Evolutionary conservation across 30 jellyfish, hydroid and myxozoan species (phyloP), one percentile per base, ranked within the genome.

Genomic region (Rhopilema esculentum): DNA sequence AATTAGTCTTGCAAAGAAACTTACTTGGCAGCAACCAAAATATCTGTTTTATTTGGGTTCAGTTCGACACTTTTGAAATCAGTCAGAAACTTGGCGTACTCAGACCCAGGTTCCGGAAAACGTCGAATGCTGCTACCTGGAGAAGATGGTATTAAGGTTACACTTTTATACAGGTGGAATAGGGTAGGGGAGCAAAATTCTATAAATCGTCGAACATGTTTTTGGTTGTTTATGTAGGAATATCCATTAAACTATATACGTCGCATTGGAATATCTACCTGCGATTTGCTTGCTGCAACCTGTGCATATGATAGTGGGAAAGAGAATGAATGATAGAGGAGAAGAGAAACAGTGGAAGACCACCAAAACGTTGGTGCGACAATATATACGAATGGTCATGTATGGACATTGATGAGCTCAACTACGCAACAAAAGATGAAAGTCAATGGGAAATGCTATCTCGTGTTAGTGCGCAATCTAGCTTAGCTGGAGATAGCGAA

Each of bases 31-130:
- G 69, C 67, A 16, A 83, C 92, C 1, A 83, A 31, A 20, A 83
- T 23, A 6, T 69, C 27, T 8, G 92, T 69, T 24, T 24, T 69
- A 57, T 70, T 70, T 24, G 53, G 53, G 28, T 51, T 68, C 16
- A 69, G 31, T 4, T 16, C 71, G 27, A 69, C 71, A 21, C 69
- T 31, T 48, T 69, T 69, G 27, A 66, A 83, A 21, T 22, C 48
- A 7, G 18, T 48, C 27, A 83, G 69, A 27, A 66, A 12, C 16
- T 61, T 24, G 12, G 31, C 66, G 40, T 83, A 83, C 51, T 62
- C 66, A 1, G 92, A 83, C 28, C 72, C 79, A 29, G 75, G 40
- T 51, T 68, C 85, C 7, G 92, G 92, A 49, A 83, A 83, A 40
- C 78, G 49, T 50, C 64, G 75, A 12, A 83, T 83, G 48, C 85